Conservation (phyloP, 2,888 invertebrate species). For the Pediacus dermestoides region DNA sequence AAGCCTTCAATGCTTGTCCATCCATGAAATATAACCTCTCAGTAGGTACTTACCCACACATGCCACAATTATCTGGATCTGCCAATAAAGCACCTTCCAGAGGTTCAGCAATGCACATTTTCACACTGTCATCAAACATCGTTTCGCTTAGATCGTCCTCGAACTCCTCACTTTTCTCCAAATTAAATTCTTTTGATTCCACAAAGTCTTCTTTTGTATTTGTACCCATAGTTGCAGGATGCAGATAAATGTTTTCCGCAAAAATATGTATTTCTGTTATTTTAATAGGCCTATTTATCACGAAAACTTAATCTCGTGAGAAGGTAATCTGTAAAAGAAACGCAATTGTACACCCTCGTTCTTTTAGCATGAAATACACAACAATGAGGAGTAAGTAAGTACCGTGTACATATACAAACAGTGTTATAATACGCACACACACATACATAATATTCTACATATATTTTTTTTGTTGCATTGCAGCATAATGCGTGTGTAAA, state of each 20-base stretch:
- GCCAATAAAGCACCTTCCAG: slow-evolving; percentile 47
- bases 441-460: too few relatives aligned
- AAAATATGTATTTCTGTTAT: slow-evolving; percentile 27
- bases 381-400: too few relatives aligned
- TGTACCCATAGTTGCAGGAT: slow-evolving; percentile 38
- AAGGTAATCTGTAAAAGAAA: slow-evolving; percentile 42
- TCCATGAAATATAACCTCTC: not conserved
- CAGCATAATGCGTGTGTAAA: slow-evolving; percentile 6
- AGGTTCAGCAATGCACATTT: slow-evolving; percentile 42
- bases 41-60: slow-evolving; percentile 45
- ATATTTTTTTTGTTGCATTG: too few relatives aligned
- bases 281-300: slow-evolving; percentile 40
- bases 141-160: slow-evolving; percentile 41
- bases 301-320: slow-evolving; percentile 44
- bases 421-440: too few relatives aligned
- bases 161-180: slow-evolving; percentile 41
- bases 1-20: not conserved
- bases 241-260: slow-evolving; percentile 20
- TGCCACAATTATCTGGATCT: slow-evolving; percentile 49
- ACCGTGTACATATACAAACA: too few relatives aligned
- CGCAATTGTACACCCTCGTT: not conserved
- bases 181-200: slow-evolving; percentile 35
- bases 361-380: too few relatives aligned
- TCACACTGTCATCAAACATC: slow-evolving; percentile 46
- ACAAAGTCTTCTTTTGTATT: slow-evolving; percentile 37